Conservation (phyloP, 2,113 vertebrate species). For the Myiopsitta monachus region DNA sequence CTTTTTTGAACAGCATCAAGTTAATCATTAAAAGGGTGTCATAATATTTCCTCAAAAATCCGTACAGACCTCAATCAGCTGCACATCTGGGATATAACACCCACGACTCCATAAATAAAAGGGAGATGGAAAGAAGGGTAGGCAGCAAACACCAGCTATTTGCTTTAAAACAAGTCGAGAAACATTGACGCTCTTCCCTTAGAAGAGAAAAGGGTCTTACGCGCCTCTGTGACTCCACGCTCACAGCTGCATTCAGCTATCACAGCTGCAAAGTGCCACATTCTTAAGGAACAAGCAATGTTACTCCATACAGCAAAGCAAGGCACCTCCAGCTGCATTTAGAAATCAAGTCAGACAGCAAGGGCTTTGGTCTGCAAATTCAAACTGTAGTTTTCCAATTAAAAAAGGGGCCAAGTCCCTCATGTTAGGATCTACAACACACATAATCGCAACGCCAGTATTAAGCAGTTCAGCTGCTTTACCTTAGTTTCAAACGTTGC, state of each 20-base stretch:
- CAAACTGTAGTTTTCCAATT: neutral
- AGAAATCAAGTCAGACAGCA: neutral
- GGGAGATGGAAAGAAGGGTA: neutral
- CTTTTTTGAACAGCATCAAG: neutral
- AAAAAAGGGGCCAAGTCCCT: neutral
- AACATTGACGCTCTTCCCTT: neutral
- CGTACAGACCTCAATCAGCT: neutral
- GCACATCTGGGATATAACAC: neutral
- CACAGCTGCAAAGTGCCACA: neutral
- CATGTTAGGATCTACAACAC: neutral
- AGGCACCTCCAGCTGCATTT: neutral
- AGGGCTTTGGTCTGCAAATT: neutral
- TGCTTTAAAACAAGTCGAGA: neutral
- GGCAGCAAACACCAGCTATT: neutral
- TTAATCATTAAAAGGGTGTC: neutral
- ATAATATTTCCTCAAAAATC: neutral
- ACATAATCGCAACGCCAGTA: neutral
- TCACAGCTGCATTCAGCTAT: neutral
- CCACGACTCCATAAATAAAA: neutral
- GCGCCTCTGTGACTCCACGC: neutral
- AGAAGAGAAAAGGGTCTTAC: neutral
- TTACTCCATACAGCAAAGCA: neutral
- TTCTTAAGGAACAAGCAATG: neutral
- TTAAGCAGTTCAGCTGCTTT: neutral
- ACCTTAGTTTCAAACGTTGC: conserved; percentile 95